These are phyloP conservation scores for Muscicapa striata DNA, from an alignment of 2,797 vertebrate genomes.

Conservation along the genomic window DNA sequence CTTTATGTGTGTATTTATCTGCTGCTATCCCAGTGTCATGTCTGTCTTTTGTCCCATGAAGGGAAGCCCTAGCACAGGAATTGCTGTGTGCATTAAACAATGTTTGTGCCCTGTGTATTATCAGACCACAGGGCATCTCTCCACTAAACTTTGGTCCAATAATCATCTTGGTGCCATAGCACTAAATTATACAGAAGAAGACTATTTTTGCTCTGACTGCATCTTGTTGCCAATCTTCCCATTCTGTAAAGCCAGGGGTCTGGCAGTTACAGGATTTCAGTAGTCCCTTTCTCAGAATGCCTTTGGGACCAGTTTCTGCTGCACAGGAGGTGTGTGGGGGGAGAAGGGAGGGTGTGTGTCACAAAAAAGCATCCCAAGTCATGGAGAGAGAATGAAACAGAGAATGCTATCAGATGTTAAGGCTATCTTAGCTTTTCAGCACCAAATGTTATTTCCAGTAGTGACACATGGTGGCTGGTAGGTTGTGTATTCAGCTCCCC, in stretches of 20 bases:
- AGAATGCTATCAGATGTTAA: not conserved
- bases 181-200: not conserved
- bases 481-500: slow-evolving; percentile 23
- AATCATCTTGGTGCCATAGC: not conserved
- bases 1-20: not conserved
- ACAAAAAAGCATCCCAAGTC: not conserved
- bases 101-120: not conserved
- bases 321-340: rapidly evolving
- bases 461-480: slow-evolving; percentile 29
- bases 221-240: not conserved
- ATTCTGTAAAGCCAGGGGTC: not conserved
- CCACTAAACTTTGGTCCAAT: not conserved
- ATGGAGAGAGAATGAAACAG: not conserved
- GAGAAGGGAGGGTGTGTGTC: not conserved
- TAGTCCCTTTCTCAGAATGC: not conserved
- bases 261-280: not conserved
- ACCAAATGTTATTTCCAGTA: slow-evolving; percentile 34
- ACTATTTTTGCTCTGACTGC: not conserved
- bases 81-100: not conserved
- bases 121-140: not conserved
- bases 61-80: not conserved
- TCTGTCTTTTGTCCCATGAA: not conserved
- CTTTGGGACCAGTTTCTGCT: not conserved
- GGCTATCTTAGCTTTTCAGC: not conserved
- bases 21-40: too few relatives aligned